Evolutionary conservation across 2,888 invertebrate genomes (phyloP).

Genomic region (Lymantria dispar): DNA sequence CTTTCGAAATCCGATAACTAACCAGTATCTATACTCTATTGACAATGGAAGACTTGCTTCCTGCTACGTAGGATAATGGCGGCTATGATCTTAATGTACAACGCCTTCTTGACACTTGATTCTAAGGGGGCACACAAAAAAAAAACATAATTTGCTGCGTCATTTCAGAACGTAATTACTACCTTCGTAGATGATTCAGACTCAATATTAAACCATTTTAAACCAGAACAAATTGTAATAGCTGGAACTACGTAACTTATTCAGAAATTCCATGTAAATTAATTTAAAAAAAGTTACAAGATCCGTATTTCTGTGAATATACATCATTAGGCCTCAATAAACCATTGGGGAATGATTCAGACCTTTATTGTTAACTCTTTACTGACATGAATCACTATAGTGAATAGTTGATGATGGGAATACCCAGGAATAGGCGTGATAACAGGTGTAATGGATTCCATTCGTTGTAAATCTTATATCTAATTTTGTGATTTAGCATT

Average conservation of each 20-base stretch:
- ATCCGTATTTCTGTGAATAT: slow-evolving; percentile 39
- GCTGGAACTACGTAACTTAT: slow-evolving; percentile 8
- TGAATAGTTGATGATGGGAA: slow-evolving; percentile 41
- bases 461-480: not conserved
- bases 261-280: slow-evolving; percentile 10
- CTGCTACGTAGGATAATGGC: too few species aligned
- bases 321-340: slow-evolving; percentile 41
- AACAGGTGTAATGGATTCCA: not conserved
- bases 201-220: slow-evolving; percentile 2
- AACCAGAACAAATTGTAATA: slow-evolving; percentile 19
- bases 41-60: too few species aligned
- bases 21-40: too few species aligned
- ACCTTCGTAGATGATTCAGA: too few species aligned
- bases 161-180: too few species aligned
- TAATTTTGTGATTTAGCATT: too few species aligned
- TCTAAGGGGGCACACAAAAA: too few species aligned
- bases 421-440: slow-evolving; percentile 33
- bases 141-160: too few species aligned
- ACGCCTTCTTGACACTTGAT: too few species aligned
- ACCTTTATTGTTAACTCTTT: slow-evolving; percentile 44
- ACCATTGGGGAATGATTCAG: slow-evolving; percentile 48
- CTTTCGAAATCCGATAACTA: too few species aligned
- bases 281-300: slow-evolving; percentile 15
- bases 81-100: too few species aligned
- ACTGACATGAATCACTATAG: slow-evolving; percentile 47